phyloP scores from a whole-genome alignment of 2,113 vertebrate species.

The Pachyramphus minor region DNA sequence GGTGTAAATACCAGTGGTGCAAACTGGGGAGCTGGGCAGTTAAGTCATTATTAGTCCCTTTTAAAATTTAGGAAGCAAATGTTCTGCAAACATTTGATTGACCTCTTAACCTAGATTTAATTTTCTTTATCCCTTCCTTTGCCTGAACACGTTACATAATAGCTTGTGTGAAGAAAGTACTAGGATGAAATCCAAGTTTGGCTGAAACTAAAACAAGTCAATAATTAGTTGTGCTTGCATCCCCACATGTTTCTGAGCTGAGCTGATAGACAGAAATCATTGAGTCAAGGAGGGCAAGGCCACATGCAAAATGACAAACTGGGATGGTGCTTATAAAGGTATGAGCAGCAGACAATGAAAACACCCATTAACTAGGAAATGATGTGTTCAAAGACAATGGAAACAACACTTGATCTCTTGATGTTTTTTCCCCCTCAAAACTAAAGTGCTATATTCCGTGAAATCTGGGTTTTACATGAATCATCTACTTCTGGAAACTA shows the following conservation, averaged over 20 bases:
- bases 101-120: background rate
- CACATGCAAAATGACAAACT: background rate
- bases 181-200: conserved; percentile 15
- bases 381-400: background rate
- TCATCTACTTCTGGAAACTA: background rate
- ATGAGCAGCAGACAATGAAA: background rate
- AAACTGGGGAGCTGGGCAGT: background rate
- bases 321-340: background rate
- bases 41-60: background rate
- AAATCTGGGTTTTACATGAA: background rate
- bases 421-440: rapidly evolving
- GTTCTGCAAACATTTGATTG: background rate
- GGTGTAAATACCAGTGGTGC: background rate
- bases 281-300: background rate
- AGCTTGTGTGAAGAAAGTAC: background rate
- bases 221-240: conserved; percentile 26
- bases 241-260: conserved; percentile 33
- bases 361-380: background rate
- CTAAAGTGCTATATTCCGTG: background rate
- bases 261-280: background rate
- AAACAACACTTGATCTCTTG: background rate
- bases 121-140: background rate
- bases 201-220: conserved; percentile 24
- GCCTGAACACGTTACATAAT: background rate
- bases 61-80: background rate